Percentiles rank a stretch among this genome's conserved stretches.
Evolutionary conservation across 2,888 invertebrate species (phyloP).

Genomic region (Neocrepidodera transversa): DNA sequence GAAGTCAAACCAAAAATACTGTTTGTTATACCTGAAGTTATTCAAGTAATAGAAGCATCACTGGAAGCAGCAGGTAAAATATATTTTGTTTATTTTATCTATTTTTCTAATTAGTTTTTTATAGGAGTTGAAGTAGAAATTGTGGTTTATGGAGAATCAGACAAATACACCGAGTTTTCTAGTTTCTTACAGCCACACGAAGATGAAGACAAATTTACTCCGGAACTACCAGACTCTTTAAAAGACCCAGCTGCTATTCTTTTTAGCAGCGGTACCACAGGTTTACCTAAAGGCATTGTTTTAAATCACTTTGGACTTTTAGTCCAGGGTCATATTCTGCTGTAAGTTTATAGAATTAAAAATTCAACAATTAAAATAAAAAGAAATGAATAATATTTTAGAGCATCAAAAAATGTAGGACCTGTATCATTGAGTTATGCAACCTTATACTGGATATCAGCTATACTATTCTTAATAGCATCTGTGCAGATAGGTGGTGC

Average conservation of each 20-base stretch:
- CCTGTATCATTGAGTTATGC: slow-evolving; percentile 41
- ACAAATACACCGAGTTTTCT: slow-evolving; percentile 38
- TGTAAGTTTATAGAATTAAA: too few relatives aligned
- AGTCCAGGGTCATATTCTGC: slow-evolving; percentile 32
- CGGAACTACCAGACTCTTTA: slow-evolving; percentile 32
- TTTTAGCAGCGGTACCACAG: slow-evolving; percentile 56
- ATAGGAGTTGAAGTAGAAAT: slow-evolving; percentile 43
- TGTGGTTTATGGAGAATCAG: slow-evolving; percentile 48
- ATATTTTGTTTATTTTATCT: neutral
- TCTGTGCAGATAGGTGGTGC: slow-evolving; percentile 45
- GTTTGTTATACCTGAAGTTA: slow-evolving; percentile 47
- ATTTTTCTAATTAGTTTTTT: too few relatives aligned
- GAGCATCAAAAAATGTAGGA: slow-evolving; percentile 33
- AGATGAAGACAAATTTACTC: slow-evolving; percentile 47
- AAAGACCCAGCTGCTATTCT: slow-evolving; percentile 47
- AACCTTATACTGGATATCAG: slow-evolving; percentile 55
- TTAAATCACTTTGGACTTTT: slow-evolving; percentile 44
- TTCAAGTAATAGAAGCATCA: slow-evolving; percentile 45
- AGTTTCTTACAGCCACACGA: slow-evolving; percentile 45
- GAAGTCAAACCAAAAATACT: slow-evolving; percentile 50
- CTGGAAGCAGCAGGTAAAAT: slow-evolving; percentile 39
- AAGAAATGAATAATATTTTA: slow-evolving; percentile 28
- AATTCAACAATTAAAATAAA: too few relatives aligned
- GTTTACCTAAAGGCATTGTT: slow-evolving; percentile 56
- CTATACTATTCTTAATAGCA: slow-evolving; percentile 40